Evolutionary conservation across 2,113 vertebrate species (phyloP).

Genomic region (Sminthopsis crassicaudata): DNA sequence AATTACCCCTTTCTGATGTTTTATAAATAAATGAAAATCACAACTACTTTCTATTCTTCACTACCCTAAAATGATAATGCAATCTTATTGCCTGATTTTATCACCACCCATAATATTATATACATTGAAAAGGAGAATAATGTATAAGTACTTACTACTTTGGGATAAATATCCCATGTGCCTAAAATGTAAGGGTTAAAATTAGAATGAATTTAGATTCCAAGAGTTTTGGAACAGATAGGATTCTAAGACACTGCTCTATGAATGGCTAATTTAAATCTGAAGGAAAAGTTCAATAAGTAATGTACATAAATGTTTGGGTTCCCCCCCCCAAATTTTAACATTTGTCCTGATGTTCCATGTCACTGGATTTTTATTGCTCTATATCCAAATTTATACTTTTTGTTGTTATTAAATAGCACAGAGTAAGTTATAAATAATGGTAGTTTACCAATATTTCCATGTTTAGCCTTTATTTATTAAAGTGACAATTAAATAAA

Average conservation of each 20-base stretch:
- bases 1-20: not conserved
- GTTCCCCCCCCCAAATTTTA: not conserved
- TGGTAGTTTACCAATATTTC: not conserved
- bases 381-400: not conserved
- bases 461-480: not conserved
- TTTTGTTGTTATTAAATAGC: not conserved
- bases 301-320: not conserved
- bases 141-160: not conserved
- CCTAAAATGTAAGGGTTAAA: not conserved
- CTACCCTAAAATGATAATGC: not conserved
- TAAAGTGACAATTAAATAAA: not conserved
- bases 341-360: not conserved
- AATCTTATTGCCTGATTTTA: not conserved
- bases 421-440: not conserved
- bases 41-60: not conserved
- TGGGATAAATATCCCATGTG: not conserved
- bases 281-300: not conserved
- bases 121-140: not conserved
- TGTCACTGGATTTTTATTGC: not conserved
- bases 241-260: not conserved
- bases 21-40: not conserved
- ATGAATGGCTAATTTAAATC: not conserved
- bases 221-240: not conserved
- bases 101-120: not conserved
- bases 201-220: not conserved